Percentiles rank a stretch among this genome's conserved stretches.
Evolutionary conservation across 2,113 vertebrate species (phyloP).

Genomic region (Cromileptes altivelis): DNA sequence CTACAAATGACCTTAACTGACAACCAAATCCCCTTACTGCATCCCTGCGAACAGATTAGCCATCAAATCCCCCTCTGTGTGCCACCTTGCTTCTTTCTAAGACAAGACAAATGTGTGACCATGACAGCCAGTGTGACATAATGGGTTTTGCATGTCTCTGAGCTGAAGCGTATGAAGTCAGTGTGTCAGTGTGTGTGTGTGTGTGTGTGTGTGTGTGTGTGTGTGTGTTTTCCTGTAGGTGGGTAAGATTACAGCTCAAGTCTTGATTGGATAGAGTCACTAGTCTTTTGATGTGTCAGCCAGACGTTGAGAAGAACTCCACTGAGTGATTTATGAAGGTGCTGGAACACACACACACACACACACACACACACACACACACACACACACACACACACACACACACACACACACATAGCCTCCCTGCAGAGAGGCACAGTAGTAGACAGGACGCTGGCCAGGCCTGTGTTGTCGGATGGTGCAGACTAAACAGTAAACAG

Average conservation of each 20-base stretch:
- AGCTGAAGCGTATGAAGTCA: slow-evolving; percentile 22
- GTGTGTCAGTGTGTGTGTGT: slow-evolving; percentile 20
- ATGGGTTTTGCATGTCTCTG: slow-evolving; percentile 15
- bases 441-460: slow-evolving; percentile 49
- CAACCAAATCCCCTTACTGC: slow-evolving; percentile 32
- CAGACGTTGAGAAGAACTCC: slow-evolving; percentile 45
- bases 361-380: slow-evolving; percentile 33
- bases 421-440: slow-evolving; percentile 38
- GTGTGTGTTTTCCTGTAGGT: slow-evolving; percentile 39
- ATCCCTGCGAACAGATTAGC: slow-evolving; percentile 35
- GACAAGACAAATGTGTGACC: slow-evolving; percentile 41
- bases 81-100: slow-evolving; percentile 39
- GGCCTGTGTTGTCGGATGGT: slow-evolving; percentile 52
- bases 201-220: slow-evolving; percentile 23
- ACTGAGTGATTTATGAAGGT: slow-evolving; percentile 57
- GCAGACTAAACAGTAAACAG: slow-evolving; percentile 82
- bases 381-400: slow-evolving; percentile 40
- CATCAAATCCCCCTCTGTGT: slow-evolving; percentile 42
- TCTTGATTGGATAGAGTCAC: slow-evolving; percentile 18
- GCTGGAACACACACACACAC: slow-evolving; percentile 32
- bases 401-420: slow-evolving; percentile 31
- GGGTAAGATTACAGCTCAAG: slow-evolving; percentile 15
- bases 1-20: slow-evolving; percentile 35
- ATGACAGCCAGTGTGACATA: slow-evolving; percentile 40
- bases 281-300: slow-evolving; percentile 53